Evolutionary conservation across 2,888 invertebrate species (phyloP).

Genomic region (Cheilosia vernalis): DNA sequence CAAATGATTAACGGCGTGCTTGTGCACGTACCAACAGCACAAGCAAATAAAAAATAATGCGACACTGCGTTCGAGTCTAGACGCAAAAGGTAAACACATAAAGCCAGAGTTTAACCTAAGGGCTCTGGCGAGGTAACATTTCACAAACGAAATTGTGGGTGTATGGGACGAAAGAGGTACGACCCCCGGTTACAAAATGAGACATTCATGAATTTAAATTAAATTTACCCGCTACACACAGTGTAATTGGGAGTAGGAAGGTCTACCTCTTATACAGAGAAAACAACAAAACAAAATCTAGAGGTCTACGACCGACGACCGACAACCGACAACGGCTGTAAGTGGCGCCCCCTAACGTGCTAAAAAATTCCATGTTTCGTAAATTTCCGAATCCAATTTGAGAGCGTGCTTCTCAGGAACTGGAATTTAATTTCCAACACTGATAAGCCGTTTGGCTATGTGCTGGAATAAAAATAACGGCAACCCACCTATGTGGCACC

Average conservation of each 20-base stretch:
- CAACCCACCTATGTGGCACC: neutral
- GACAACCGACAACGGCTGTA: neutral
- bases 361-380: constrained; percentile 65
- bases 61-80: constrained; percentile 37
- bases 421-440: constrained; percentile 55
- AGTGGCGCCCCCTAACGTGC: constrained; percentile 46
- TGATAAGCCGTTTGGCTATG: constrained; percentile 58
- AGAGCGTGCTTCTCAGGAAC: constrained; percentile 6
- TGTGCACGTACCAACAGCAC: constrained; percentile 57
- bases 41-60: constrained; percentile 2
- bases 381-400: constrained; percentile 71
- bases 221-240: constrained; percentile 31
- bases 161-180: neutral
- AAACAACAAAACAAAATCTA: neutral
- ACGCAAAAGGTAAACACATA: constrained; percentile 34
- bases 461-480: constrained; percentile 32
- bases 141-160: constrained; percentile 41
- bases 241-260: constrained; percentile 43
- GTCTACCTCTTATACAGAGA: neutral
- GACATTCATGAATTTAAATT: constrained; percentile 73
- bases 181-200: constrained; percentile 8
- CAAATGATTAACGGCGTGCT: constrained; percentile 65
- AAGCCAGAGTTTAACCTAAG: constrained; percentile 21
- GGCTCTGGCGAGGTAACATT: constrained; percentile 11
- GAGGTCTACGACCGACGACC: neutral